Evolutionary conservation across 37 sponge, comb jelly and placozoan genomes (phyloP).

Genomic region (Chondrilla cf. caribensis): DNA sequence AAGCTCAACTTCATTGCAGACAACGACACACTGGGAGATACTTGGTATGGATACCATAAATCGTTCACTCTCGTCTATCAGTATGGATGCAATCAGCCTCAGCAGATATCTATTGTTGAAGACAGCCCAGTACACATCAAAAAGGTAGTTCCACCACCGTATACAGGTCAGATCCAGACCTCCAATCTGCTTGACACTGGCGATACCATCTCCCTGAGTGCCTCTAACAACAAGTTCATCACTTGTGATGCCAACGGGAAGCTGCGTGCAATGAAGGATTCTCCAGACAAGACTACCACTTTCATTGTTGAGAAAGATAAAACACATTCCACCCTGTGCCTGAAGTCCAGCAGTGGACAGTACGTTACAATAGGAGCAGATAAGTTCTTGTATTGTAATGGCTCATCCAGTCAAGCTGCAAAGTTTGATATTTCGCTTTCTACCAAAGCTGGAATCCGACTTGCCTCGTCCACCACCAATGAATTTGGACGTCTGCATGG

Average conservation of each 20-base stretch:
- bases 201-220: background rate
- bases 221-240: background rate
- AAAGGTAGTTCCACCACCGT: background rate
- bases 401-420: background rate
- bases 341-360: background rate
- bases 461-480: background rate
- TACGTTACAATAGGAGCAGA: background rate
- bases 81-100: constrained; percentile 10
- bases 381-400: background rate
- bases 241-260: background rate
- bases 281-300: background rate
- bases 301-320: background rate
- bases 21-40: too few relatives aligned
- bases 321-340: too few relatives aligned
- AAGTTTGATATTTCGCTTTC: background rate
- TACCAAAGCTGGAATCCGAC: background rate
- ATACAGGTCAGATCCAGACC: background rate
- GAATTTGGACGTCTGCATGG: too few relatives aligned
- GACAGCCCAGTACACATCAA: background rate
- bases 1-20: too few relatives aligned
- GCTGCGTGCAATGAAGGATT: background rate
- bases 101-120: background rate
- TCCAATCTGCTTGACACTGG: background rate
- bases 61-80: too few relatives aligned
- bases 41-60: too few relatives aligned